Conservation (phyloP, 2,797 vertebrate species). For the Sternarchorhynchus goeldii region DNA sequence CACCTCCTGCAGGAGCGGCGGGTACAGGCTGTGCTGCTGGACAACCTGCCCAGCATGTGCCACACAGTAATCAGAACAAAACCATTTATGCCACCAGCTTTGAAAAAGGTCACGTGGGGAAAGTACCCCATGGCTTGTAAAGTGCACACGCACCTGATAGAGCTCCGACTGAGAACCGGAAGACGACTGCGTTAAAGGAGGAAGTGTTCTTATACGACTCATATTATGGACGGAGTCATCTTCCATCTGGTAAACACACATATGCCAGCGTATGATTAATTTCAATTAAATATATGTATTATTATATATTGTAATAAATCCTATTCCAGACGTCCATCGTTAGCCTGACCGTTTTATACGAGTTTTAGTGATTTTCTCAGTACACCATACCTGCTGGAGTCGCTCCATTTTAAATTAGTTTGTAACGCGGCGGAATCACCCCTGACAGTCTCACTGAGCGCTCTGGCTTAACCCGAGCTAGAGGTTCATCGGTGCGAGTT, state of each 20-base stretch:
- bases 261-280: not conserved
- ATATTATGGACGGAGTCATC: not conserved
- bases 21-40: conserved; percentile 62
- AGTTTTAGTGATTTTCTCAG: too few relatives aligned
- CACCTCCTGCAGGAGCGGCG: conserved; percentile 81
- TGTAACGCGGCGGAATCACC: too few relatives aligned
- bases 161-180: conserved; percentile 13
- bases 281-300: not conserved
- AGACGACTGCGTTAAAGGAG: not conserved
- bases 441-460: too few relatives aligned
- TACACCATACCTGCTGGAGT: too few relatives aligned
- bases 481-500: too few relatives aligned
- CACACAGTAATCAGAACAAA: not conserved
- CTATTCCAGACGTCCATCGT: too few relatives aligned
- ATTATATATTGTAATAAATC: too few relatives aligned
- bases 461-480: too few relatives aligned
- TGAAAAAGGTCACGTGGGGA: not conserved
- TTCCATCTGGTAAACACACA: conserved; percentile 28
- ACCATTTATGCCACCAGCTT: not conserved
- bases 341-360: too few relatives aligned
- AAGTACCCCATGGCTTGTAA: too few relatives aligned
- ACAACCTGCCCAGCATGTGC: too few relatives aligned
- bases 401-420: too few relatives aligned
- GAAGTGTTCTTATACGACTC: not conserved
- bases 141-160: conserved; percentile 28